Percentiles rank a stretch among this genome's conserved stretches.
Conservation (phyloP, 2,113 vertebrate genomes). For the Neotoma lepida region DNA sequence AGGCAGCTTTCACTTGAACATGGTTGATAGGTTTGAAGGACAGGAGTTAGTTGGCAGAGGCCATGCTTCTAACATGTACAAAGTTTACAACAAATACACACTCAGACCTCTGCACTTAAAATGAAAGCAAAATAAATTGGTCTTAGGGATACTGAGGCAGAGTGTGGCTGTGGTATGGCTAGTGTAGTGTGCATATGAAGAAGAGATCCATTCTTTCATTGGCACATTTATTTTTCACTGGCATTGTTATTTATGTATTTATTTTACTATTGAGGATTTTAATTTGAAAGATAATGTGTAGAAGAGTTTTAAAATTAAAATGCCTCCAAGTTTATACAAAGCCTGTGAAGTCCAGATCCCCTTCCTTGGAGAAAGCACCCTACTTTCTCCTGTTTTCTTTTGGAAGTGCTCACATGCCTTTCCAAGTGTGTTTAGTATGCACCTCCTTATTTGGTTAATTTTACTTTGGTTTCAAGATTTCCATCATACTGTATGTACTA, state of each 20-base stretch:
- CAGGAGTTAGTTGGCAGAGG: background rate
- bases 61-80: background rate
- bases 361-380: background rate
- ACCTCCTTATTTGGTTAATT: background rate
- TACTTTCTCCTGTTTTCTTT: background rate
- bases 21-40: background rate
- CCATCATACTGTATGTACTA: background rate
- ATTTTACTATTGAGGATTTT: slow-evolving; percentile 9
- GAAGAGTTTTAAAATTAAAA: slow-evolving; percentile 43
- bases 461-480: background rate
- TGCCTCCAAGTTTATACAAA: background rate
- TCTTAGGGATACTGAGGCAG: background rate
- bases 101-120: background rate
- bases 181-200: background rate
- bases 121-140: background rate
- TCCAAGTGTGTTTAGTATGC: background rate
- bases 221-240: background rate
- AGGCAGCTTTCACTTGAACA: background rate
- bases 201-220: background rate
- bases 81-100: background rate
- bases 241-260: background rate
- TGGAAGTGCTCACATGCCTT: background rate
- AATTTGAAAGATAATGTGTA: slow-evolving; percentile 14
- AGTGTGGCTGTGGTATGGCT: background rate
- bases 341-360: background rate